phyloP scores from a whole-genome alignment of 2,888 invertebrate species.

The Halictus ligatus region DNA sequence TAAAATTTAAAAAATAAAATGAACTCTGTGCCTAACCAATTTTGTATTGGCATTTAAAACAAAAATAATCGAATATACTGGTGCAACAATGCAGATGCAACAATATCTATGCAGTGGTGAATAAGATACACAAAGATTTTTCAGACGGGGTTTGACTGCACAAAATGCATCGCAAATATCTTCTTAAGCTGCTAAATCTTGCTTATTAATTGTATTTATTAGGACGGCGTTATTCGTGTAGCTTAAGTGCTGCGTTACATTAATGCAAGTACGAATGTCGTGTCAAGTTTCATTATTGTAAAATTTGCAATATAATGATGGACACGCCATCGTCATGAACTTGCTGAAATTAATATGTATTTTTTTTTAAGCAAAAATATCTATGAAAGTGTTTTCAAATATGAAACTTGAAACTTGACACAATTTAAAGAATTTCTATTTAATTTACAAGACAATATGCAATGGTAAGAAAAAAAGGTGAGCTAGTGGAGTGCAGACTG shows the following conservation, averaged over 20 bases:
- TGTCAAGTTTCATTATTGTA: slow-evolving; percentile 75
- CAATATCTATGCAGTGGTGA: slow-evolving; percentile 37
- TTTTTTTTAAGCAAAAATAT: slow-evolving; percentile 41
- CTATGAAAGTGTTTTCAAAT: slow-evolving; percentile 16
- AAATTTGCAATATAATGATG: slow-evolving; percentile 37
- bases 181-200: slow-evolving; percentile 77
- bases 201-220: slow-evolving; percentile 80
- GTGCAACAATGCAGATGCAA: slow-evolving; percentile 60
- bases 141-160: slow-evolving; percentile 65
- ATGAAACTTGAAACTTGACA: slow-evolving; percentile 76
- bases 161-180: slow-evolving; percentile 78
- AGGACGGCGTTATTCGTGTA: slow-evolving; percentile 78
- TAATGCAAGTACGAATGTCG: slow-evolving; percentile 76
- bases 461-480: slow-evolving; percentile 82
- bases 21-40: slow-evolving; percentile 72
- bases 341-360: slow-evolving; percentile 41
- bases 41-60: slow-evolving; percentile 67
- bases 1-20: slow-evolving; percentile 52
- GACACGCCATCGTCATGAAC: slow-evolving; percentile 21
- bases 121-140: slow-evolving; percentile 62
- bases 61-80: slow-evolving; percentile 53
- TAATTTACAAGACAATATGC: slow-evolving; percentile 79
- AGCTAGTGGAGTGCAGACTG: slow-evolving; percentile 85
- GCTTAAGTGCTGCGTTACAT: slow-evolving; percentile 77
- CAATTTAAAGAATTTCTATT: slow-evolving; percentile 76